A percentile compares a stretch with the other conserved stretches of the same genome.
Conservation (phyloP, 92 coral and sea anemone species). For the Plumapathes pennacea region DNA sequence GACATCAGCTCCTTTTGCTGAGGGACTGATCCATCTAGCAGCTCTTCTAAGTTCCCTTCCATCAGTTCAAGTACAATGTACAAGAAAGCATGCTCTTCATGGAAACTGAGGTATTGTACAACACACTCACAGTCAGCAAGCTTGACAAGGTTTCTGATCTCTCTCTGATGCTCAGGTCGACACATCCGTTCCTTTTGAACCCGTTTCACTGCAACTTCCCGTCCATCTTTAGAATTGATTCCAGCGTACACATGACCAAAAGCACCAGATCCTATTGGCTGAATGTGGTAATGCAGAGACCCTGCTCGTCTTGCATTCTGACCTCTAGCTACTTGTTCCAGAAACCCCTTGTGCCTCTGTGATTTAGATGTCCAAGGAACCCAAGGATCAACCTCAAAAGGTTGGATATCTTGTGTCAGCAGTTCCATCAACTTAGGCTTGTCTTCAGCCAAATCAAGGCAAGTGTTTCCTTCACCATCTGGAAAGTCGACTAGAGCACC, state of each 20-base stretch:
- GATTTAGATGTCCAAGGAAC: constrained; percentile 17
- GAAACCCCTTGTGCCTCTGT: neutral
- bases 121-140: constrained; percentile 51
- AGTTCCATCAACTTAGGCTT: constrained; percentile 5
- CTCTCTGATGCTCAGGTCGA: constrained; percentile 41
- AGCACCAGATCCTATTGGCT: constrained; percentile 37
- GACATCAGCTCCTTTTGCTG: neutral
- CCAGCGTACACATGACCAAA: constrained; percentile 53
- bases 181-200: constrained; percentile 19
- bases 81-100: constrained; percentile 14
- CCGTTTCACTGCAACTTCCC: constrained; percentile 56
- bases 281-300: constrained; percentile 19
- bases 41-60: constrained; percentile 60
- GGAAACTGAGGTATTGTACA: constrained; percentile 27
- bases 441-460: constrained; percentile 3
- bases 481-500: neutral
- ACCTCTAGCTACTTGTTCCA: constrained; percentile 31
- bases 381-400: neutral
- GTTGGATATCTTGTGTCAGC: neutral
- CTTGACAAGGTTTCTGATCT: constrained; percentile 19
- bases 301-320: constrained; percentile 10
- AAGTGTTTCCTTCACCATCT: constrained; percentile 1
- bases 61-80: constrained; percentile 58
- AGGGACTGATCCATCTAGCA: constrained; percentile 17
- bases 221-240: constrained; percentile 39